Evolutionary conservation across 2,888 invertebrate genomes (phyloP), one percentile per base, ranked within the genome.

Genomic region (Abscondita cerata): DNA sequence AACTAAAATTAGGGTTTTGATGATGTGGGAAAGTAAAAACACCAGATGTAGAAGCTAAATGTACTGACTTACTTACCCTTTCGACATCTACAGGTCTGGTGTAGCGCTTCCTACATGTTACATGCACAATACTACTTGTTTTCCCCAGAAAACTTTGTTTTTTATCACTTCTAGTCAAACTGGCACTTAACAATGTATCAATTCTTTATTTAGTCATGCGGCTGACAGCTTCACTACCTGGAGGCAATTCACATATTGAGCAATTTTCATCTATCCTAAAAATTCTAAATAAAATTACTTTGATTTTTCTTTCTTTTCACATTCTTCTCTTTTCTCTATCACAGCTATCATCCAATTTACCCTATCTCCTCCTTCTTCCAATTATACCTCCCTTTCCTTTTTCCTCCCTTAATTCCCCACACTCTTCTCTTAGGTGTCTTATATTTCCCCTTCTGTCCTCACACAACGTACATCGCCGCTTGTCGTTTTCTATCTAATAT

Each of bases 81-180:
- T 13, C 34, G 15, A 34, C 15, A n/a, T 33, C 33, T 50, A 13
- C 33, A 34, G 51, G 51, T 34, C 51, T 51, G 51, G 51, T 51
- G 34, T 51, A 51, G 8, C n/a, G 51, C 16, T 51, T 51, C 34
- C 51, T 38, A 15, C 51, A 51, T 15, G 12, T 13, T 16, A 2
- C 15, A 34, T 51, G 51, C 2, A 51, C 34, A 51, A 51, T 15
- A 34, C 34, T 3, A n/a, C n/a, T 51, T 15, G 33, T 34, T 8
- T 16, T 51, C 34, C 33, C 51, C 51, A n/a, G n/a, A n/a, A n/a
- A n/a, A n/a, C n/a, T n/a, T n/a, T n/a, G n/a, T n/a, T n/a, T n/a
- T n/a, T n/a, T n/a, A 34, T 51, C 51, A 16, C 9, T 51, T 16
- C 33, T 50, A 1, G 50, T 33, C 31, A 50, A 33, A 33, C 50